Base-by-base conservation (phyloP, 2,113 vertebrate species). In the Grammomys surdaster region DNA sequence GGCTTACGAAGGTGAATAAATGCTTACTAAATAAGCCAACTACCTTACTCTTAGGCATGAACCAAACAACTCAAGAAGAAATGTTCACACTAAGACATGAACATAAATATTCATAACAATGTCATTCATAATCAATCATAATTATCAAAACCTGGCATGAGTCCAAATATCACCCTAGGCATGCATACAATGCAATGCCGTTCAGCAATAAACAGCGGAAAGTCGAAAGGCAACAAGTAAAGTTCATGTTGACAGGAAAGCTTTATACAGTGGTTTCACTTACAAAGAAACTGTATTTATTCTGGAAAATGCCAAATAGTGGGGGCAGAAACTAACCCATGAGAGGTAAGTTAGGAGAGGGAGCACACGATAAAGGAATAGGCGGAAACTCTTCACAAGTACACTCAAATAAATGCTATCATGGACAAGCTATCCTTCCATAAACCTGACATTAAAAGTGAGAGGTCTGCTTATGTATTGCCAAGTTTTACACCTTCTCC, bases 41-140 rank as follows among this genome's bases (percentile, higher is more conserved):
- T 28, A 60, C 51, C 51, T n/a, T 11, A 90, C 65, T 93, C 31
- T 72, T 63, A 91, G 65, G 7, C 60, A 94, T 26, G 58, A 93
- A 77, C 20, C 16, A 13, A 81, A 24, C 75, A 75, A 84, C 3
- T 13, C 26, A 90, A 84, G 36, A 77, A 5, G 93, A 95, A 89
- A 91, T 43, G 6, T 77, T 91, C 63, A 92, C 17, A 89, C 51
- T 63, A 88, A 96, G 20, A 96, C 54, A 14, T 31, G n/a, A 87
- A 70, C 7, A 20, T 70, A 10, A 90, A 67, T 58, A 60, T 78
- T 91, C 16, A 3, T 3, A 90, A 63, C 20, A 90, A 16, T 16
- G 80, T 82, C 54, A 58, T 67, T 91, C 72, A 91, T 40, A 43
- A 73, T 84, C 63, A 60, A 63, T 91, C 73, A 91, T 43, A 46